phyloP scores from a whole-genome alignment of 2,888 invertebrate species.

The Tachina lurida region DNA sequence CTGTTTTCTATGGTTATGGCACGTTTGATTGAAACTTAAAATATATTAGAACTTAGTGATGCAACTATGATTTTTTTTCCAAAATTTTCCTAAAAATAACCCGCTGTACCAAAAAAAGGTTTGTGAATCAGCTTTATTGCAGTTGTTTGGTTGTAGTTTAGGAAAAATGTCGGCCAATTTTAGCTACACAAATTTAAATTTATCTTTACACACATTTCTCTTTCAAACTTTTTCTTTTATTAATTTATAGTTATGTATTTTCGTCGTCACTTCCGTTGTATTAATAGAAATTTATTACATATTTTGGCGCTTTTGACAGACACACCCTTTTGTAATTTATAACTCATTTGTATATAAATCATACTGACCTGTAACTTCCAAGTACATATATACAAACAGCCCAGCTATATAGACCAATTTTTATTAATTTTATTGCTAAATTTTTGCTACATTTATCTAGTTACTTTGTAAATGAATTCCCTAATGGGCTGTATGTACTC shows the following conservation, averaged over 20 bases:
- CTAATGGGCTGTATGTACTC: conserved; percentile 28
- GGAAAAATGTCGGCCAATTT: too few relatives aligned
- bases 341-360: neutral
- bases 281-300: neutral
- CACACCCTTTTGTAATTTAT: neutral
- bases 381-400: neutral
- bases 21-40: too few relatives aligned
- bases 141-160: too few relatives aligned
- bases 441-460: neutral
- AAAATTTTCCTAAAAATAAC: too few relatives aligned
- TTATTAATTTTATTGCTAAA: neutral
- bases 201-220: neutral
- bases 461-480: conserved; percentile 3
- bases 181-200: too few relatives aligned
- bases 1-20: too few relatives aligned
- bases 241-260: neutral
- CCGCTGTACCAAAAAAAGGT: too few relatives aligned
- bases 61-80: too few relatives aligned
- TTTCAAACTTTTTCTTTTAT: neutral
- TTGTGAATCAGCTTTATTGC: too few relatives aligned
- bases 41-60: too few relatives aligned
- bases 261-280: neutral
- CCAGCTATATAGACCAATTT: neutral
- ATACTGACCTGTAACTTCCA: neutral
- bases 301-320: neutral